Conservation (phyloP, 2,888 invertebrate genomes). For the Eugnorisma glareosa region DNA sequence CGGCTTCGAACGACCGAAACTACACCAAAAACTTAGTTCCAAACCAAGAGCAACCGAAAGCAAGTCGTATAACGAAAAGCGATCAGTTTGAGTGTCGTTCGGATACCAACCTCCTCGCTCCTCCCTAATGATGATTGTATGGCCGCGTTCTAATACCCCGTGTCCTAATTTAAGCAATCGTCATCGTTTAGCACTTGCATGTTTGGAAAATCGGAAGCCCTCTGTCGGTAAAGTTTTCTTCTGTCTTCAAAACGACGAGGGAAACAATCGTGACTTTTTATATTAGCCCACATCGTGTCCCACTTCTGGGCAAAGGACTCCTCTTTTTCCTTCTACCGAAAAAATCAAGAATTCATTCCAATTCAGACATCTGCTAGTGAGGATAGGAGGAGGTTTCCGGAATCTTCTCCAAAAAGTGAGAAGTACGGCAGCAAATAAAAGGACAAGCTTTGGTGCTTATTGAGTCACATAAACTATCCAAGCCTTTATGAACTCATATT, state of each 20-base stretch:
- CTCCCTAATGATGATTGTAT: slow-evolving; percentile 57
- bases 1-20: not conserved
- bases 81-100: slow-evolving; percentile 41
- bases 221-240: not conserved
- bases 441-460: not conserved
- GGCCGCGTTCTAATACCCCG: not conserved
- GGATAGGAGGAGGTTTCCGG: not conserved
- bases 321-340: no score
- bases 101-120: slow-evolving; percentile 30
- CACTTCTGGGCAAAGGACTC: no score
- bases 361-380: not conserved
- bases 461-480: not conserved
- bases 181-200: no score
- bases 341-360: no score
- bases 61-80: slow-evolving; percentile 46
- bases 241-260: not conserved
- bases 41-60: slow-evolving; percentile 2
- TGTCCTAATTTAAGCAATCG: not conserved
- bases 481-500: not conserved
- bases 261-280: not conserved
- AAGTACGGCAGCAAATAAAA: not conserved
- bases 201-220: no score
- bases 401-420: not conserved
- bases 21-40: slow-evolving; percentile 22
- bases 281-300: no score